Evolutionary conservation across 2,888 invertebrate genomes (phyloP), one percentile per base, ranked within the genome.

Genomic region (Abrostola tripartita): DNA sequence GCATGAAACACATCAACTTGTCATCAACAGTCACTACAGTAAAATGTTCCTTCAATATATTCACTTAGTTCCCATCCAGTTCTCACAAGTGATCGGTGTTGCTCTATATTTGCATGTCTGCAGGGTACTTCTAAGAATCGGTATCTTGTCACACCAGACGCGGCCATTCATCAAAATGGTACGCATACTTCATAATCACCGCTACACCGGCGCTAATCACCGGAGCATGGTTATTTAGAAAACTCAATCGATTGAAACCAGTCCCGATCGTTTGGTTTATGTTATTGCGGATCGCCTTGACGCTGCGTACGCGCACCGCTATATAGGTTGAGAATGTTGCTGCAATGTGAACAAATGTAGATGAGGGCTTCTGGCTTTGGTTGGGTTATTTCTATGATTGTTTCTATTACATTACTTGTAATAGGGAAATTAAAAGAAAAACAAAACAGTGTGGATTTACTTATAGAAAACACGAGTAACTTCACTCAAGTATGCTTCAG

Each of bases 241-340:
- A 53, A 68, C 61, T 73, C 61, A 60, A 55, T 67, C 47, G 42
- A 47, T 63, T 40, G 47, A 54, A 75, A 72, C 70, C 61, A 69
- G 77, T 79, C 71, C 54, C 64, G 55, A 71, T 47, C 56, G 68
- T 65, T 71, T 68, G 64, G 61, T 69, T 71, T 79, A 69, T 74
- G 66, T 71, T 54, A 64, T 67, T 71, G 81, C 71, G 52, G 81
- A 72, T 81, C 70, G 81, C 80, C 81, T 80, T 80, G 80, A 75
- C 63, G 79, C 61, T 67, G 71, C 70, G 67, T 69, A 68, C 24
- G 79, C 74, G 71, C 69, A 68, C 49, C 61, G 24, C 24, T 68
- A 54, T 71, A 59, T 64, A 67, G 58, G 51, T 56, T 61, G 70
- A 69, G 73, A 79, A 77, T 81, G 73, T 74, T 42, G 71, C 63